Conservation (phyloP, 2,888 invertebrate genomes). For the Sarcophaga carnaria region DNA sequence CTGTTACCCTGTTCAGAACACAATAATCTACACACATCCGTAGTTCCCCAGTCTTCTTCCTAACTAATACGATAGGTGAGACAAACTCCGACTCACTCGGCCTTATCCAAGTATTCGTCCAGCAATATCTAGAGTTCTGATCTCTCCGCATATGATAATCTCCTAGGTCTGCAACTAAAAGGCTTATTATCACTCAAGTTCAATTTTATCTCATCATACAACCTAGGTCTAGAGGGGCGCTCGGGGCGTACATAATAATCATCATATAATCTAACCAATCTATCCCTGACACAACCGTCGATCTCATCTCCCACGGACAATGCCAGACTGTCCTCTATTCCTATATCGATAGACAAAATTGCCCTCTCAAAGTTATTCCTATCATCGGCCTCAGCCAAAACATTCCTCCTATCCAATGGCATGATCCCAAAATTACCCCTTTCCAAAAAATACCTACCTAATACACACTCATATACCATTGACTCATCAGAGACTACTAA, state of each 20-base stretch:
- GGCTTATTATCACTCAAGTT: too few species aligned
- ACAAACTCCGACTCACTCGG: constrained; percentile 43
- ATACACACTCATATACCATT: constrained; percentile 2
- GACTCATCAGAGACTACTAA: constrained; percentile 31
- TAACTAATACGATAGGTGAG: constrained; percentile 55
- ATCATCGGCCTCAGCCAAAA: neutral
- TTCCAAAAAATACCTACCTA: constrained; percentile 40
- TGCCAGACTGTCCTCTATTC: too few species aligned
- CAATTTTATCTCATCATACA: too few species aligned
- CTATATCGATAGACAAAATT: too few species aligned
- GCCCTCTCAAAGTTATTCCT: too few species aligned
- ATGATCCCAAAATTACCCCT: constrained; percentile 1
- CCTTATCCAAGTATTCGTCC: constrained; percentile 41
- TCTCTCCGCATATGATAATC: constrained; percentile 40
- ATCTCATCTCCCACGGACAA: too few species aligned
- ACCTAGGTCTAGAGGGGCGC: too few species aligned
- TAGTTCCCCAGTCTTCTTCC: constrained; percentile 32
- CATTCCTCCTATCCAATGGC: neutral
- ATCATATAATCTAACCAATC: too few species aligned
- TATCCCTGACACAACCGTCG: too few species aligned
- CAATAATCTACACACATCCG: too few species aligned
- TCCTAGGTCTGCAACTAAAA: constrained; percentile 41
- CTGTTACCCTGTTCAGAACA: neutral
- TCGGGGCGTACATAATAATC: too few species aligned
- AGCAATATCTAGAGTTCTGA: constrained; percentile 27